Base-by-base conservation (phyloP, 2,888 invertebrate genomes). In the Norana najaformis region DNA sequence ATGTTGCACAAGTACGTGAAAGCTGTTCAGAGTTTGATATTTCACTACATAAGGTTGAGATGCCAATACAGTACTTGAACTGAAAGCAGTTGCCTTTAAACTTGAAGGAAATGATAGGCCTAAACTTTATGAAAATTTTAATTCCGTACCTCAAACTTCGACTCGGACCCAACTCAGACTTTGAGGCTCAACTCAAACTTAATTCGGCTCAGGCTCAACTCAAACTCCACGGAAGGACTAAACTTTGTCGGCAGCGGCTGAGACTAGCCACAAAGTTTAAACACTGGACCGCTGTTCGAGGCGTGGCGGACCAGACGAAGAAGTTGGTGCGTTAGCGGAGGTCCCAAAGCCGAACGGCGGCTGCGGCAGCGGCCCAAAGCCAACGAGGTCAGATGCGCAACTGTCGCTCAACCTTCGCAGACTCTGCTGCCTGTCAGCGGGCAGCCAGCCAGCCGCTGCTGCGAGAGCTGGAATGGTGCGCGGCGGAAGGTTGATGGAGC, bases 361-460 rank as follows among this genome's bases (percentile, higher is more conserved):
- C 69, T n/a, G 69, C 5, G 5, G 69, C 69, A 69, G 69, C 69
- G 6, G 69, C 30, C 69, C n/a, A n/a, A 69, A 69, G 69, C n/a
- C 69, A 69, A 69, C 69, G 69, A 69, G 69, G 69, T 69, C 69
- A 69, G 69, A n/a, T 69, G 69, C 69, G 69, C 69, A n/a, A 69
- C 69, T 69, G 69, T 69, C 69, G 30, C 69, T 69, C 69, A 69
- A 69, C 69, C 11, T n/a, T 30, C 30, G 69, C 69, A 69, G n/a
- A 30, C 11, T n/a, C 6, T 11, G 69, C 8, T n/a, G 69, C n/a
- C 69, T 69, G 69, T 69, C 69, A 69, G 30, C 69, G n/a, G 69
- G 69, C 69, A 69, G 69, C 8, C 69, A 47, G 47, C 20, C 69
- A 69, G 69, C 69, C 16, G 30, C 69, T 69, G 69, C 69, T 30